Percentiles rank a stretch among this genome's conserved stretches.
Evolutionary conservation across 2,888 invertebrate genomes (phyloP).

Genomic region (Myathropa florea): DNA sequence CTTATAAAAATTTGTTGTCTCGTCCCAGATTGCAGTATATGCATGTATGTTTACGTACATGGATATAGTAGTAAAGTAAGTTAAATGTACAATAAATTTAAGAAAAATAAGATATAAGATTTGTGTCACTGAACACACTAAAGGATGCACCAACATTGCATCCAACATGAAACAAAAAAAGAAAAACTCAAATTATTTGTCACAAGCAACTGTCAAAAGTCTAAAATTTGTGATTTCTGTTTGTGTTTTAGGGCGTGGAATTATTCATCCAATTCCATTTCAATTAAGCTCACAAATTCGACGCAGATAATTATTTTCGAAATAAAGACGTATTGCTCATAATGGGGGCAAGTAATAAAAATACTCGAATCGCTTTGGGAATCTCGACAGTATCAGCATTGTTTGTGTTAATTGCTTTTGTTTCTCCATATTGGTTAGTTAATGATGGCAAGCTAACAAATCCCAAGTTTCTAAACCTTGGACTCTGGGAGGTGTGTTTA

Average conservation of each 20-base stretch:
- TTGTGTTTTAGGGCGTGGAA: constrained; percentile 74
- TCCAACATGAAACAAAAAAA: constrained; percentile 20
- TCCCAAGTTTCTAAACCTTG: constrained; percentile 91
- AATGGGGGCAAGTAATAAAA: constrained; percentile 80
- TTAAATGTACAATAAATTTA: too few species aligned
- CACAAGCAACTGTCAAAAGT: constrained; percentile 29
- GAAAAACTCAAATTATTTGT: background rate
- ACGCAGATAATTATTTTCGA: background rate
- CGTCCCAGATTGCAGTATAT: too few species aligned
- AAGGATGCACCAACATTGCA: background rate
- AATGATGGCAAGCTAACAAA: constrained; percentile 88
- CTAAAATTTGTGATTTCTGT: constrained; percentile 27
- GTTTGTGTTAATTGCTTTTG: constrained; percentile 90
- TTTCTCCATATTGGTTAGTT: constrained; percentile 93
- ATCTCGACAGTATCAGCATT: constrained; percentile 86
- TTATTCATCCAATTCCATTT: constrained; percentile 28
- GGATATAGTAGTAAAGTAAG: too few species aligned
- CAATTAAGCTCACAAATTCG: constrained; percentile 30
- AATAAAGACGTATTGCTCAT: constrained; percentile 1
- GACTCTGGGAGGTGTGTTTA: constrained; percentile 97
- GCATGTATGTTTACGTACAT: too few species aligned
- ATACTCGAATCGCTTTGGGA: constrained; percentile 82
- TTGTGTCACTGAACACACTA: background rate
- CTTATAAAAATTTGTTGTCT: too few species aligned
- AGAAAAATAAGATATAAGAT: too few species aligned